A percentile compares a stretch with the other conserved stretches of the same genome.
Evolutionary conservation across 2,113 vertebrate species (phyloP).

Genomic region (Electrona antarctica): DNA sequence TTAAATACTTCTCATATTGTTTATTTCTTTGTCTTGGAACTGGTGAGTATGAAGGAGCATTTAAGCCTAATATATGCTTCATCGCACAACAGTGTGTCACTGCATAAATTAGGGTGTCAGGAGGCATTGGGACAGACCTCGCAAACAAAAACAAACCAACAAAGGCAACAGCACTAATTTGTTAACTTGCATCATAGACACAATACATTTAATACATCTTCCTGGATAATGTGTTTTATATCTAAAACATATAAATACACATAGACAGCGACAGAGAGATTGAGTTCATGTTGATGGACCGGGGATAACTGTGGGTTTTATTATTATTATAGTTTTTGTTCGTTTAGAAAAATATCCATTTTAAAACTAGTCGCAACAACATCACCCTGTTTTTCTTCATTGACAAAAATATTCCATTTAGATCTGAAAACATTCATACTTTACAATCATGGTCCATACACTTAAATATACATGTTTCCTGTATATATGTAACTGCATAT

Average conservation of each 20-base stretch:
- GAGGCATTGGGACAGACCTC: constrained; percentile 75
- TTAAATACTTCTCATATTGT: constrained; percentile 47
- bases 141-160: constrained; percentile 62
- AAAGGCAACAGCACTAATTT: constrained; percentile 61
- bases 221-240: constrained; percentile 71
- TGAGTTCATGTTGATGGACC: constrained; percentile 75
- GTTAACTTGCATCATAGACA: constrained; percentile 63
- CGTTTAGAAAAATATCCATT: constrained; percentile 82
- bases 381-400: constrained; percentile 73
- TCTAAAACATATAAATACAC: constrained; percentile 80
- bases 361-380: constrained; percentile 74
- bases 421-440: constrained; percentile 80
- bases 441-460: constrained; percentile 80
- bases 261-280: constrained; percentile 77
- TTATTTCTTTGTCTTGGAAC: constrained; percentile 38
- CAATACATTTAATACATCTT: constrained; percentile 69
- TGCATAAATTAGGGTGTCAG: constrained; percentile 65
- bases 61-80: background rate
- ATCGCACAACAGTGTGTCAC: too few relatives aligned
- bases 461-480: constrained; percentile 67
- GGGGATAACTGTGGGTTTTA: constrained; percentile 63
- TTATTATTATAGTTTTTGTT: constrained; percentile 62
- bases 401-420: constrained; percentile 81
- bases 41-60: constrained; percentile 54
- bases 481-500: constrained; percentile 74